Evolutionary conservation across 2,797 vertebrate genomes (phyloP).

Genomic region (Loris lydekkerianus): DNA sequence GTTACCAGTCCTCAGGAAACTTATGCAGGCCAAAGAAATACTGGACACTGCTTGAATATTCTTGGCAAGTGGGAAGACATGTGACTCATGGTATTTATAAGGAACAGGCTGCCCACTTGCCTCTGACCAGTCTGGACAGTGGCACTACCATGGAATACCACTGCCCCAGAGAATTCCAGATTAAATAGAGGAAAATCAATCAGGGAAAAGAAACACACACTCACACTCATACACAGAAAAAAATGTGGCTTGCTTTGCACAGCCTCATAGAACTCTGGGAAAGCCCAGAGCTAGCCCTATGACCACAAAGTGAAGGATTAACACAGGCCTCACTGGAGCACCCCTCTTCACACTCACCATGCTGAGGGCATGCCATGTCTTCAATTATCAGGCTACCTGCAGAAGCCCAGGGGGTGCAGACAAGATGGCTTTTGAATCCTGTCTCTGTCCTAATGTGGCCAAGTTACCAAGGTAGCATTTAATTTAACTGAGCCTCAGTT

Average conservation of each 20-base stretch:
- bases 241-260: not conserved
- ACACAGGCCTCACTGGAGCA: too few species aligned
- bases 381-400: not conserved
- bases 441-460: not conserved
- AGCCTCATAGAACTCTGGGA: not conserved
- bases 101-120: constrained; percentile 71
- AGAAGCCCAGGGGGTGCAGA: not conserved
- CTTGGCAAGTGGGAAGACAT: constrained; percentile 50
- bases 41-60: not conserved
- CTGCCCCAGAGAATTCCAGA: constrained; percentile 44
- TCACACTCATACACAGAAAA: not conserved
- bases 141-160: not conserved
- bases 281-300: not conserved
- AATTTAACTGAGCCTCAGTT: not conserved
- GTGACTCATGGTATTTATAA: constrained; percentile 63
- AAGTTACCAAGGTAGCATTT: not conserved
- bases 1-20: not conserved
- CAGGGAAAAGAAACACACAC: not conserved
- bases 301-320: not conserved
- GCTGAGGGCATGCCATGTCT: not conserved
- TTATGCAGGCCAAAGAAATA: not conserved
- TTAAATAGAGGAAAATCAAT: constrained; percentile 40
- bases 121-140: constrained; percentile 45
- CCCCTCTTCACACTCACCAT: accelerated
- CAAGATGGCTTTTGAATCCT: not conserved